Evolutionary conservation across 23 tunicate genomes (phyloP), one percentile per base, ranked within the genome.

Genomic region (Diplosoma virens): DNA sequence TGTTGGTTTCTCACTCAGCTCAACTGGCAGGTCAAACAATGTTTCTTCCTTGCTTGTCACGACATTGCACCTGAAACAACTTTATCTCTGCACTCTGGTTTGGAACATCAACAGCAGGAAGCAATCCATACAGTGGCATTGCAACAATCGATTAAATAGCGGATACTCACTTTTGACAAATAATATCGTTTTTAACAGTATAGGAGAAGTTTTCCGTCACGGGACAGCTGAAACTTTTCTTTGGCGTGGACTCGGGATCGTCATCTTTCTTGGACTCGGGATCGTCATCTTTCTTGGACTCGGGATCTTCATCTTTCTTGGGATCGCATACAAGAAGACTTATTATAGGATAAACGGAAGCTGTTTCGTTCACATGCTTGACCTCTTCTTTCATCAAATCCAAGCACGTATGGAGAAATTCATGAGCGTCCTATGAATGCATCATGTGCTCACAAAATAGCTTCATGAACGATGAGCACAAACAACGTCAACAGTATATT

Each of bases 381-480:
- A 81, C 50, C 25, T 81, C 79, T 37, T 71, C 79, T 60, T 81
- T 59, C 3, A 81, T 17, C 21, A 71, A 4, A 45, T 81, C 86
- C 27, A 81, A 60, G 34, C 86, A 81, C 29, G 72, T 37, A 1
- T 79, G 59, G 1, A 81, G 32, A 70, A 81, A 81, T 30, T 81
- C 86, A 71, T 81, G 86, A 29, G 86, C 86, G 30, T 81, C 86
- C 86, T 81, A 27, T 14, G 22, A 11, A 46, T 46, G 16, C 11
- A 46, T 11, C 52, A 46, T 11, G n/a, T n/a, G n/a, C n/a, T n/a
- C n/a, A n/a, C n/a, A n/a, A n/a, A n/a, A n/a, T n/a, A n/a, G n/a
- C n/a, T n/a, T n/a, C n/a, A n/a, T n/a, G n/a, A n/a, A n/a, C n/a
- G n/a, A n/a, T n/a, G n/a, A n/a, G n/a, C n/a, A n/a, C n/a, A n/a